Evolutionary conservation across 2,797 vertebrate species (phyloP).

Genomic region (Serranus cabrilla): DNA sequence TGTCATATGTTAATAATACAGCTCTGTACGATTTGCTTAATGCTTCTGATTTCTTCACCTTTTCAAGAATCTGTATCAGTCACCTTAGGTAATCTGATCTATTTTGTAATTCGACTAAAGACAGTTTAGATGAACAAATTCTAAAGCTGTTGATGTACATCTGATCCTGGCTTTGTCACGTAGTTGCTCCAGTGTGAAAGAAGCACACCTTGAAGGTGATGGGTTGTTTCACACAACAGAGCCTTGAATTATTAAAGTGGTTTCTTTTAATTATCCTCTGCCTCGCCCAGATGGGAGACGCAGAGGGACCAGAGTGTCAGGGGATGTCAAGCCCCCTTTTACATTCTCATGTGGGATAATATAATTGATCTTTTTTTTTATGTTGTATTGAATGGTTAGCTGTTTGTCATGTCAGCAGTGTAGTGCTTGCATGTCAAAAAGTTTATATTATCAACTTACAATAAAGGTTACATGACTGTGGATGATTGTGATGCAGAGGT

Average conservation of each 20-base stretch:
- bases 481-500: background rate
- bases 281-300: background rate
- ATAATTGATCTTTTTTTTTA: background rate
- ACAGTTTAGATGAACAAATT: conserved; percentile 1
- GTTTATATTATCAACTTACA: background rate
- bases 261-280: conserved; percentile 54
- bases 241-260: conserved; percentile 77
- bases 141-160: conserved; percentile 20
- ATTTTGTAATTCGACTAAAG: background rate
- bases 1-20: background rate
- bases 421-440: background rate
- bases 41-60: background rate
- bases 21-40: too few relatives aligned
- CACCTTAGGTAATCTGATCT: background rate
- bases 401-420: background rate
- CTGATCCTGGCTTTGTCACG: conserved; percentile 40
- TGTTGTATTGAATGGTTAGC: background rate
- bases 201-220: conserved; percentile 36
- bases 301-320: background rate
- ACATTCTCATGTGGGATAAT: background rate
- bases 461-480: background rate
- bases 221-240: conserved; percentile 50
- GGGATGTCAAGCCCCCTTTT: background rate
- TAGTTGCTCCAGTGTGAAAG: conserved; percentile 48
- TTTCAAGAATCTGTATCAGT: conserved; percentile 1